Base-by-base conservation (phyloP, 2,888 invertebrate species). In the Saturnia japonica region DNA sequence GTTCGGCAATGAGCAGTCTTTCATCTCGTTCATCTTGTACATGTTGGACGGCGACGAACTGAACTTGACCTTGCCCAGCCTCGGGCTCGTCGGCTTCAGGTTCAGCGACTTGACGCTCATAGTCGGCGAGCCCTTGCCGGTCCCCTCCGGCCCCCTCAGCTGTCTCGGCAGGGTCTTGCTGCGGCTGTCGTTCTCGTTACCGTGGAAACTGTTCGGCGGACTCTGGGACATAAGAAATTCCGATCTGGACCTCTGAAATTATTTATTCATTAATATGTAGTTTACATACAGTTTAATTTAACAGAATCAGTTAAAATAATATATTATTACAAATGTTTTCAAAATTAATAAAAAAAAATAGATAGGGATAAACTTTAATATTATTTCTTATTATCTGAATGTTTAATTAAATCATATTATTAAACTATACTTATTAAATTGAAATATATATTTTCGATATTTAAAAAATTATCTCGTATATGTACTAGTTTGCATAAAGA, bases 211-310 rank as follows among this genome's bases (percentile, higher is more conserved):
- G 73, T 73, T 77, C 9, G 90, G 89, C 57, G 93, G 92, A 73
- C 90, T 89, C 81, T 89, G 90, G 70, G 91, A 90, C 91, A 91
- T 89, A 77, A 90, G 83, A 76, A 87, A 83, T 81, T 93, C 93
- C 76, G 93, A 91, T 73, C 88, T 87, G 78, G 93, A 91, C 70
- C 91, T 86, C 93, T 93, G 93, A 80, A 91, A 91, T 76, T 42
- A 42, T 51, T 40, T 54, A 54, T 54, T 67, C 54, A 54, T 70
- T 70, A 70, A 54, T 70, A 42, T 70, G 22, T 64, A 40, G 19
- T 16, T 51, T 70, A 67, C 67, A 42, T 22, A 47, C 28, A n/a
- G 22, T 64, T 45, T 40, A n/a, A n/a, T 64, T 7, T 19, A n/a
- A 64, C 19, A 16, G n/a, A 8, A 28, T 6, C 6, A 57, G 16